Base-by-base conservation (phyloP, 2,888 invertebrate genomes). In the Nesidiocoris tenuis region DNA sequence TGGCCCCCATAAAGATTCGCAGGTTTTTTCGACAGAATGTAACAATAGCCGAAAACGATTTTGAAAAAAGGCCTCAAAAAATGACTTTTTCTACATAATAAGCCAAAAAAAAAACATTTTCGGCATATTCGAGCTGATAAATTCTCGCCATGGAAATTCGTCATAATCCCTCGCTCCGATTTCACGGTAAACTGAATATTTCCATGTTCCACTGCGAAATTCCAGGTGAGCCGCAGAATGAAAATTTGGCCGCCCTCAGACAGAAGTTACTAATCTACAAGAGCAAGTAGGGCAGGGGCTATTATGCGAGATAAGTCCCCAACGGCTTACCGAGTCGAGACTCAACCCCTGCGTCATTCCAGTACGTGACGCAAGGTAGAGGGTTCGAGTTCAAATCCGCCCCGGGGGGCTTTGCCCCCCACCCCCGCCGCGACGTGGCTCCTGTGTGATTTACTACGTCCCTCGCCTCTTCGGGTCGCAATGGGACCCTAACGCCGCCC, bases 331-430 rank as follows among this genome's bases (percentile, higher is more conserved):
- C 39, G 39, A 39, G 5, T 39, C 39, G n/a, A n/a, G n/a, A n/a
- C n/a, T n/a, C n/a, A n/a, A 39, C 5, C 39, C 39, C 39, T 39
- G 39, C 39, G 39, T 39, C 39, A 7, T 12, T 39, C 12, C 39
- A 39, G 39, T 39, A 39, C 39, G 39, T 39, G 39, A 39, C 39
- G 39, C 39, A 39, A 39, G 39, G 39, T 39, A 39, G 39, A 39
- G 39, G 39, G 39, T 39, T 39, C 39, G 39, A 65, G 39, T 65
- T 65, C 17, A 65, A 65, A 65, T 65, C 65, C 39, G 39, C 65
- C 5, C 12, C 65, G 17, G 19, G 65, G 18, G 9, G 1, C 5
- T 61, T 61, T 9, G 19, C 39, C 54, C 54, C 3, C 18, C 39
- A 2, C 17, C 24, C 22, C 39, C 39, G 12, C 12, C 39, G 39